Base-by-base conservation (phyloP, 2,113 vertebrate species). In the Polypterus bichir region DNA sequence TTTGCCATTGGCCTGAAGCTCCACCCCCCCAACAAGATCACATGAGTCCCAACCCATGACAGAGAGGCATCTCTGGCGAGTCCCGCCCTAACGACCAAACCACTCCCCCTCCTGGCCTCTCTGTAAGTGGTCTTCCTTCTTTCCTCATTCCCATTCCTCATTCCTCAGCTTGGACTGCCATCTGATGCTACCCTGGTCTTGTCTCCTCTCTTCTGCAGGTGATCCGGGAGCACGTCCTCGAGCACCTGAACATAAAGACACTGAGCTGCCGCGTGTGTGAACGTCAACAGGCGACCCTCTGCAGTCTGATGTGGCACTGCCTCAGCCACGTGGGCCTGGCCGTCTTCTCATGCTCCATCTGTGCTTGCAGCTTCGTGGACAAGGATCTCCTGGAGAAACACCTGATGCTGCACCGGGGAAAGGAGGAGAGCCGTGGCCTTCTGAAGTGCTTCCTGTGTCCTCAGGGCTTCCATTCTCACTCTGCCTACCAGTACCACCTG, bases 291-390 rank as follows among this genome's bases (percentile, higher is more conserved):
- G 82, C 84, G 56, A 92, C 86, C 7, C 75, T 89, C 27, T 98
- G 96, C 77, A 79, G 91, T 71, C 86, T 98, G 59, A 76, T 97
- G 79, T 97, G 93, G 93, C 96, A 98, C 72, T 49, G 82, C 0
- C 85, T 98, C 47, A 75, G 88, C 6, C 96, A 98, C 74, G 73
- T 97, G 47, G 83, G 87, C 1, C 59, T 97, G 70, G 84, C 90
- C 0, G 78, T 96, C 59, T 93, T 93, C 81, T 87, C 88, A 74
- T 97, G 96, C 78, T 92, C 92, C 0, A 83, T 90, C 7, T 97
- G 96, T 0, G 83, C 88, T 58, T 86, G 70, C 73, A 92, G 92
- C 84, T 97, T 97, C 9, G 89, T 92, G 10, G 89, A 96, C 66
- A 86, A 88, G 71, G 71, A 85, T 47, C 86, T 90, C 45, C 81